These are phyloP conservation scores for Pelobates cultripes DNA, from an alignment of 2,797 vertebrate genomes.

Conservation along the genomic window DNA sequence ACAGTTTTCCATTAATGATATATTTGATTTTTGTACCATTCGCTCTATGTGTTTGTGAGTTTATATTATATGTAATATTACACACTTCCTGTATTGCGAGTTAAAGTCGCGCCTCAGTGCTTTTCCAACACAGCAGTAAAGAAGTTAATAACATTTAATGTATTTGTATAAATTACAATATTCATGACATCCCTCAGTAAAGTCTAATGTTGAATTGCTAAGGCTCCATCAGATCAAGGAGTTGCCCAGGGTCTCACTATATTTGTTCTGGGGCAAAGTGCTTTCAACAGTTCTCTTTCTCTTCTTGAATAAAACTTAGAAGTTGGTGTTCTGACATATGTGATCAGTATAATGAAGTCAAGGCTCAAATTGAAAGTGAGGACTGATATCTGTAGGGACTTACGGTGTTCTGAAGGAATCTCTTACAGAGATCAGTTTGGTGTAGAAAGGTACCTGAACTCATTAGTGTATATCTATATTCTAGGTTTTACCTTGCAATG, in stretches of 20 bases:
- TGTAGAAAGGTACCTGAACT: constrained; percentile 30
- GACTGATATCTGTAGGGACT: constrained; percentile 43
- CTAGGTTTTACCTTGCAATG: neutral
- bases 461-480: constrained; percentile 9
- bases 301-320: constrained; percentile 30
- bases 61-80: too few species aligned
- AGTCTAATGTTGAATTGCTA: neutral
- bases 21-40: too few species aligned
- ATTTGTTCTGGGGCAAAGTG: constrained; percentile 33
- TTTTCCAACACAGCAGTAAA: neutral
- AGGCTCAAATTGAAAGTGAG: constrained; percentile 44
- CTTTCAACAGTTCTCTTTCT: constrained; percentile 43
- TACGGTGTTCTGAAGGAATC: constrained; percentile 32
- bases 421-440: constrained; percentile 22
- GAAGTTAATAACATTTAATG: neutral
- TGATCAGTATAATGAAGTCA: constrained; percentile 50
- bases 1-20: too few species aligned
- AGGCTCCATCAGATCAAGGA: constrained; percentile 4
- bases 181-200: neutral
- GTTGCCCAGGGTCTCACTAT: constrained; percentile 39
- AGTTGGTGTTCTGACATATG: constrained; percentile 42
- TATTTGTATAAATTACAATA: neutral
- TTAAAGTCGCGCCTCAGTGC: neutral
- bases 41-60: too few species aligned
- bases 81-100: too few species aligned